Conservation (phyloP, 1,140 invertebrate species). For the Camponotus vicinus region DNA sequence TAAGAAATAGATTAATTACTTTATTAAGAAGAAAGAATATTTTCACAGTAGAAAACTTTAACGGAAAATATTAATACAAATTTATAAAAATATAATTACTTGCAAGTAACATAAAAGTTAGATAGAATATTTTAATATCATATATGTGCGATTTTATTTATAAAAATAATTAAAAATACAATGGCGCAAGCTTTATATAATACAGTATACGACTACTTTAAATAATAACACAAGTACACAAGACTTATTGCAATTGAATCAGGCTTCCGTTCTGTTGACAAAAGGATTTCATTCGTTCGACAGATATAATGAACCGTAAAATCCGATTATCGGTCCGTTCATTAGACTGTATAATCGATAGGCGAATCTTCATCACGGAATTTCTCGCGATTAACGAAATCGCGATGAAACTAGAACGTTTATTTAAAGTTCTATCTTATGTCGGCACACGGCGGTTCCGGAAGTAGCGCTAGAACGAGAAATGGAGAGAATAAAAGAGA, state of each 20-base stretch:
- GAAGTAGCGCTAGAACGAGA: conserved; percentile 14
- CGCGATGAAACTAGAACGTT: conserved; percentile 38
- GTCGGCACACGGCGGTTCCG: not conserved
- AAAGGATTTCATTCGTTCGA: not conserved
- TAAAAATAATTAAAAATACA: conserved; percentile 28
- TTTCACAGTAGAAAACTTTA: not conserved
- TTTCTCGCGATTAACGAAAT: conserved; percentile 29
- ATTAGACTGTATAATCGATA: conserved; percentile 40
- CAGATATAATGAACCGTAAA: conserved; percentile 35
- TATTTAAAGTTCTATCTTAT: conserved; percentile 2
- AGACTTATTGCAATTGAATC: not conserved
- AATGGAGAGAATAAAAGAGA: not conserved
- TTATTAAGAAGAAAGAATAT: not conserved
- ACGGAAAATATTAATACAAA: not conserved
- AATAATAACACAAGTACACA: too few species aligned
- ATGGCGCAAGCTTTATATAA: not conserved
- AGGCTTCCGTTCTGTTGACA: conserved; percentile 20
- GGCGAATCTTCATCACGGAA: conserved; percentile 20
- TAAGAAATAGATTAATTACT: not conserved
- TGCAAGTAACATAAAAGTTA: not conserved
- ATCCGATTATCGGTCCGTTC: conserved; percentile 36
- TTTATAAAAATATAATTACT: conserved; percentile 7
- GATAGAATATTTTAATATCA: not conserved
- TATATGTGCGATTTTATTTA: not conserved
- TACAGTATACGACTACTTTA: too few species aligned